phyloP scores from a whole-genome alignment of 2,888 invertebrate species.

The Eupeodes latifasciatus region DNA sequence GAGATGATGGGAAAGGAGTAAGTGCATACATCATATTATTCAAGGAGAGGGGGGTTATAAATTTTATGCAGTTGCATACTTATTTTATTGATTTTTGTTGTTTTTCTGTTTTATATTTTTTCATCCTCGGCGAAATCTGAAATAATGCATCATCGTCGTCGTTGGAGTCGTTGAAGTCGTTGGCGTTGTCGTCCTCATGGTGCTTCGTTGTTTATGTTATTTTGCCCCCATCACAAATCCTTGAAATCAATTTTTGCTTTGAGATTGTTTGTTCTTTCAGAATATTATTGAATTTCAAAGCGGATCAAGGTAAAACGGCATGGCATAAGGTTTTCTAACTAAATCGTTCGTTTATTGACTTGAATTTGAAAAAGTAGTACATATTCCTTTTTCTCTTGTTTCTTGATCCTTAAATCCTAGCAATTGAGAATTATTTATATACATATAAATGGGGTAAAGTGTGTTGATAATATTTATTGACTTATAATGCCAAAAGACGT shows the following conservation, averaged over 20 bases:
- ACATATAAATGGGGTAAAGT: neutral
- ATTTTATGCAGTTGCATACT: slow-evolving; percentile 4
- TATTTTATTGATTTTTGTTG: slow-evolving; percentile 20
- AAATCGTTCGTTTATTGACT: slow-evolving; percentile 13
- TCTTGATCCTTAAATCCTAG: neutral
- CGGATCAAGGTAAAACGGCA: slow-evolving; percentile 13
- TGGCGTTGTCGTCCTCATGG: neutral
- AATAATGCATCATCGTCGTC: neutral
- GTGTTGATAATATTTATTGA: neutral
- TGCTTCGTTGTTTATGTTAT: neutral
- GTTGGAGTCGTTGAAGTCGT: neutral
- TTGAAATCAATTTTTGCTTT: slow-evolving; percentile 3
- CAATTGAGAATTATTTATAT: neutral
- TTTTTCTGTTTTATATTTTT: neutral
- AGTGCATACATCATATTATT: no score
- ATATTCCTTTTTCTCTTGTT: neutral
- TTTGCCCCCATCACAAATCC: neutral
- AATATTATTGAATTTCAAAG: slow-evolving; percentile 25
- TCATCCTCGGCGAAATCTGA: neutral
- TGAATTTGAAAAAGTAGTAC: neutral
- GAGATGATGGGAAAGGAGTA: neutral
- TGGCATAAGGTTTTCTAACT: neutral
- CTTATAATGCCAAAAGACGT: neutral
- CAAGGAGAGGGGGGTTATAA: no score
- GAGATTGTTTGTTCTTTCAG: neutral